These are phyloP conservation scores for Chaenogobius annularis DNA, from an alignment of 2,113 vertebrate species.

Conservation along the genomic window DNA sequence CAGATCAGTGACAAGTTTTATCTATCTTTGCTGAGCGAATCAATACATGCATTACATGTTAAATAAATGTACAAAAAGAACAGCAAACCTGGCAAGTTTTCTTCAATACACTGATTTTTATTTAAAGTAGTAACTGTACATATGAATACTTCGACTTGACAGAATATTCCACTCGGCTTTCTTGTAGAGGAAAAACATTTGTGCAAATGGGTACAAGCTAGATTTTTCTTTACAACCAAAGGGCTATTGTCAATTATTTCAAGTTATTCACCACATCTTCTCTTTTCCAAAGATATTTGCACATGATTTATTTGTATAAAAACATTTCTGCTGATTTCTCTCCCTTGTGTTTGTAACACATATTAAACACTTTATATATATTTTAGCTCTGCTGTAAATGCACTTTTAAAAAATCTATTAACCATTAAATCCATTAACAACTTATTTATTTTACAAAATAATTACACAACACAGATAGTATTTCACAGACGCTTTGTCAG, in stretches of 20 bases:
- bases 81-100: not conserved
- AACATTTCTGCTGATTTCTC: not conserved
- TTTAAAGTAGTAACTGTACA: slow-evolving; percentile 68
- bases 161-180: slow-evolving; percentile 29
- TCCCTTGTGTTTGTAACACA: not conserved
- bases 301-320: not conserved
- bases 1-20: not conserved
- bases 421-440: not conserved
- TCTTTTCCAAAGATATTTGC: slow-evolving; percentile 62
- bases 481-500: slow-evolving; percentile 32
- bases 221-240: slow-evolving; percentile 6
- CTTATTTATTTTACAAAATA: slow-evolving; percentile 38
- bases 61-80: not conserved
- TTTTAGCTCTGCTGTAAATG: too few species aligned
- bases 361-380: not conserved
- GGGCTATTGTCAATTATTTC: slow-evolving; percentile 16
- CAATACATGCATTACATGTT: not conserved
- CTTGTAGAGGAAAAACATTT: slow-evolving; percentile 46
- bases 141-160: slow-evolving; percentile 43
- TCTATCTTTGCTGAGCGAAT: not conserved
- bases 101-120: slow-evolving; percentile 62
- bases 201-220: slow-evolving; percentile 51
- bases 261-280: slow-evolving; percentile 2
- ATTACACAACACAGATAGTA: slow-evolving; percentile 18
- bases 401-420: too few species aligned